Percentiles rank a stretch among this genome's conserved stretches.
Evolutionary conservation across 2,113 vertebrate species (phyloP).

Genomic region (Gallinago jamesoni): DNA sequence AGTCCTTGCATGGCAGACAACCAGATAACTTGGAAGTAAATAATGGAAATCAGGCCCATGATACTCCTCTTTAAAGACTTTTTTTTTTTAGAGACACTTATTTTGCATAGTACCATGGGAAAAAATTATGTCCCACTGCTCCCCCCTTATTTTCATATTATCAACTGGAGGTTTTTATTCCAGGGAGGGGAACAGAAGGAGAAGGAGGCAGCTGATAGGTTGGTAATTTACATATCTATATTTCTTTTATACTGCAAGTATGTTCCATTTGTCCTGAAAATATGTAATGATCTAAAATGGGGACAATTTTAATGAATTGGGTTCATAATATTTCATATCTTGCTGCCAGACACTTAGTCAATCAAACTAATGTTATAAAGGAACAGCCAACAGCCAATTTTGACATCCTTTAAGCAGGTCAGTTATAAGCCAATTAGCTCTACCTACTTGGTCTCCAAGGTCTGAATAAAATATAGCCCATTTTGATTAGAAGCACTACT

Average conservation of each 20-base stretch:
- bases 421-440: constrained; percentile 66
- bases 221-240: constrained; percentile 3
- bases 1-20: background rate
- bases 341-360: constrained; percentile 44
- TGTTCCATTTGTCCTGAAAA: constrained; percentile 50
- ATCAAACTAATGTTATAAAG: constrained; percentile 60
- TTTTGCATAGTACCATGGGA: background rate
- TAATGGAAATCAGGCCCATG: background rate
- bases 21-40: background rate
- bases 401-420: constrained; percentile 66
- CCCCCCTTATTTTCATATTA: background rate
- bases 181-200: background rate
- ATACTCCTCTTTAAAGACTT: background rate
- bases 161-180: background rate
- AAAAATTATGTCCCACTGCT: background rate
- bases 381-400: constrained; percentile 59
- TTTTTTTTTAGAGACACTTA: background rate
- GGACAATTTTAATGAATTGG: constrained; percentile 54
- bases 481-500: constrained; percentile 62
- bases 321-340: constrained; percentile 38
- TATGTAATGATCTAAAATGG: constrained; percentile 46
- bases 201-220: background rate
- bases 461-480: constrained; percentile 64
- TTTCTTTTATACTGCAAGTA: background rate
- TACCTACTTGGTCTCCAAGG: constrained; percentile 53